Evolutionary conservation across 2,113 vertebrate genomes (phyloP).

Genomic region (Zosterops hypoxanthus): DNA sequence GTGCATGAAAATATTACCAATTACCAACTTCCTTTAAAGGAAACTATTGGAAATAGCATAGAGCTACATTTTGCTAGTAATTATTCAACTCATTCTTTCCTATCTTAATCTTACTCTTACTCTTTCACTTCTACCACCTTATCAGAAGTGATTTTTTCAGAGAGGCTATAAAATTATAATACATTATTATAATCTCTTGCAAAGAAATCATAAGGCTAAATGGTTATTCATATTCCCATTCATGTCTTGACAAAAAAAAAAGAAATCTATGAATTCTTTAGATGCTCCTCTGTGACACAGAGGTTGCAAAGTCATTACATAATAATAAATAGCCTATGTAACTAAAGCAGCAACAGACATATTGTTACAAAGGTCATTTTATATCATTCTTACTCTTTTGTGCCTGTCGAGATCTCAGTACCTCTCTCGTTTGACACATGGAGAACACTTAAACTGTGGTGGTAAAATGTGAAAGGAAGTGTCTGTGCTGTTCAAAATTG

Average conservation of each 20-base stretch:
- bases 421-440: background rate
- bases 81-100: background rate
- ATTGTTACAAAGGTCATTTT: background rate
- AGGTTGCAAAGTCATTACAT: background rate
- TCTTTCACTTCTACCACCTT: background rate
- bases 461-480: background rate
- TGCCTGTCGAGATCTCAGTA: background rate
- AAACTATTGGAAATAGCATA: background rate
- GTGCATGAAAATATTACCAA: background rate
- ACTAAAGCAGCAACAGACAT: background rate
- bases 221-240: background rate
- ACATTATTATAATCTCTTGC: background rate
- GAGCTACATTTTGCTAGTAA: background rate
- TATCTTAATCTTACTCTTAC: background rate
- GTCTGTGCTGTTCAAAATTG: background rate
- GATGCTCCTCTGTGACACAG: background rate
- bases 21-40: background rate
- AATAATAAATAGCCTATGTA: background rate
- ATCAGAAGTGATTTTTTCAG: background rate
- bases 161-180: background rate
- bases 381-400: background rate
- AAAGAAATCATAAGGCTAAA: background rate
- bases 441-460: background rate
- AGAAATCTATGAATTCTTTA: background rate
- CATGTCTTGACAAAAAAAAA: background rate